These are phyloP conservation scores for Laspeyria flexula DNA, from an alignment of 2,888 invertebrate genomes.

Conservation along the genomic window DNA sequence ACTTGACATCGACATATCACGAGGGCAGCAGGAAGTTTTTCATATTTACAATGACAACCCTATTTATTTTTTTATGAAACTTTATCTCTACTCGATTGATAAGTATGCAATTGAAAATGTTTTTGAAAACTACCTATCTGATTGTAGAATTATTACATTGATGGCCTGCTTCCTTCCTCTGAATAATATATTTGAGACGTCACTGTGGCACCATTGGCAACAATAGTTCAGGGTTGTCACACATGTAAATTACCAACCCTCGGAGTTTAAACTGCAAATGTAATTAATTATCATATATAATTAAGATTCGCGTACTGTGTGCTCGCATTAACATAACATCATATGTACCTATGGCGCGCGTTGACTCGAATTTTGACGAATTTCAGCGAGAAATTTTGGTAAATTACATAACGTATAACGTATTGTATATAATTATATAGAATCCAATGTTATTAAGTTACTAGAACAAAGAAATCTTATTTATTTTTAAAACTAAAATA, in stretches of 20 bases:
- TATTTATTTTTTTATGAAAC: no score
- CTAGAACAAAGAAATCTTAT: not conserved
- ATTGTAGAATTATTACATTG: conserved; percentile 3
- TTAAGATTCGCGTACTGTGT: conserved; percentile 50
- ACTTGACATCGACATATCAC: no score
- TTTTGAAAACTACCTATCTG: no score
- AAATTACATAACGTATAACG: no score
- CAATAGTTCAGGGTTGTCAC: conserved; percentile 38
- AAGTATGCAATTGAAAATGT: no score
- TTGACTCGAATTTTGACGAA: no score
- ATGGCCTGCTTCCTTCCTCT: no score
- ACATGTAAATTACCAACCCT: conserved; percentile 43
- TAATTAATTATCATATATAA: conserved; percentile 61
- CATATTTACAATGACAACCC: no score
- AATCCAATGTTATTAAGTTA: not conserved
- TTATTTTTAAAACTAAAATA: no score
- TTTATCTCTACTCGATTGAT: no score
- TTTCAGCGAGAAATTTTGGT: no score
- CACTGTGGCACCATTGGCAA: conserved; percentile 30
- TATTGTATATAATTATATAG: not conserved
- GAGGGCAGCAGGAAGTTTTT: no score
- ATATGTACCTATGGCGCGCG: not conserved
- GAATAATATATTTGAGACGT: conserved; percentile 36
- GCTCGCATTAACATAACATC: conserved; percentile 44
- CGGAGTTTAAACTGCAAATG: conserved; percentile 54